Conservation (phyloP, 2,888 invertebrate species). For the Noctua pronuba region DNA sequence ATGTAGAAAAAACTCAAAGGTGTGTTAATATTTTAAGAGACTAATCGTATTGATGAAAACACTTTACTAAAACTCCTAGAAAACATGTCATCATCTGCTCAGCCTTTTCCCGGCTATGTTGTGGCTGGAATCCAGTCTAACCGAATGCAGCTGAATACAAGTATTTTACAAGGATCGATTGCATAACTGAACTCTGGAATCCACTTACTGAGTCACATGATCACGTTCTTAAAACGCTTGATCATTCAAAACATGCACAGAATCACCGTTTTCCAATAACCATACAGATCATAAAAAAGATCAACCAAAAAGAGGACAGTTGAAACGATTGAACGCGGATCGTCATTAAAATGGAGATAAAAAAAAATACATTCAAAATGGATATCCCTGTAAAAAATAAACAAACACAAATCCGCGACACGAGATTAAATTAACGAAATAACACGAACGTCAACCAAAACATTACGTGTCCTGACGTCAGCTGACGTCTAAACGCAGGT, state of each 20-base stretch:
- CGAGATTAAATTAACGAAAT: slow-evolving; percentile 26
- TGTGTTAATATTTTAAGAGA: background rate
- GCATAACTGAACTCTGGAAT: background rate
- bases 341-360: background rate
- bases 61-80: background rate
- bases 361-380: background rate
- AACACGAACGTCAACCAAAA: slow-evolving; percentile 20
- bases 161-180: background rate
- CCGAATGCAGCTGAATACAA: background rate
- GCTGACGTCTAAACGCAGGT: slow-evolving; percentile 54
- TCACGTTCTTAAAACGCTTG: background rate
- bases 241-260: background rate
- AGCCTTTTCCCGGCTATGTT: background rate
- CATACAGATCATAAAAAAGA: background rate
- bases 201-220: background rate
- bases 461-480: background rate
- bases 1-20: too few species aligned
- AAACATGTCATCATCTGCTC: background rate
- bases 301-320: background rate
- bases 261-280: background rate
- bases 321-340: background rate
- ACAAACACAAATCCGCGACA: slow-evolving; percentile 11
- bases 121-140: background rate
- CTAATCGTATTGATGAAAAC: background rate
- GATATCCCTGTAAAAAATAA: background rate